A percentile compares a stretch with the other conserved stretches of the same genome.
Evolutionary conservation across 2,113 vertebrate species (phyloP).

Genomic region (Rattus norvegicus): GRCr8 NC_086032.1:102339501-102340000

Average conservation of each 20-base stretch:
- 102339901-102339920: background rate
- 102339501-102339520: background rate
- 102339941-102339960: background rate
- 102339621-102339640: background rate
- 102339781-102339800: background rate
- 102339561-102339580: background rate
- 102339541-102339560: background rate
- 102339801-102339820: background rate
- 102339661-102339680: background rate
- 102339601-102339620: background rate
- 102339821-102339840: background rate
- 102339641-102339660: background rate
- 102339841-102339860: background rate
- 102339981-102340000: background rate
- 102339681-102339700: background rate
- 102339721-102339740: conserved; percentile 3
- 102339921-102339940: background rate
- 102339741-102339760: background rate
- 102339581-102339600: background rate
- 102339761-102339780: background rate
- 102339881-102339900: too few relatives aligned
- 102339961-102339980: conserved; percentile 7
- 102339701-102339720: background rate
- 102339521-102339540: background rate
- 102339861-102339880: background rate